phyloP scores from a whole-genome alignment of 2,888 invertebrate species.

The Scaeva pyrastri region DNA sequence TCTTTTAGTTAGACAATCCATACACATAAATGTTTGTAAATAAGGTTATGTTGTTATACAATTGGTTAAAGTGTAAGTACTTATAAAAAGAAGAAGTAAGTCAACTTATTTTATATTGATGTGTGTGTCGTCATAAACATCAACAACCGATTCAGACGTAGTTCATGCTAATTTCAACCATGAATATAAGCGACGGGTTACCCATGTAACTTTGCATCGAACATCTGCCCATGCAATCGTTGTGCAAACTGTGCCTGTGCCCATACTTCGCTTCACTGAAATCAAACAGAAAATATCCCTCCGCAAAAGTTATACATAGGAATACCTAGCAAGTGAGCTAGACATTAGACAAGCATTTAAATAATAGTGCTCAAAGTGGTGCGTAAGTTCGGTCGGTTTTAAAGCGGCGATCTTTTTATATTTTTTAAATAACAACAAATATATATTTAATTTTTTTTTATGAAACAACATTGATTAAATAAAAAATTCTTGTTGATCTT shows the following conservation, averaged over 20 bases:
- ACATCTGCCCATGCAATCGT: constrained; percentile 44
- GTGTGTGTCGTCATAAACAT: too few species aligned
- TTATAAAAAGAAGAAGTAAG: too few species aligned
- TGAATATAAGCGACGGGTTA: not conserved
- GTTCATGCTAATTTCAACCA: not conserved
- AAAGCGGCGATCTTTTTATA: constrained; percentile 60
- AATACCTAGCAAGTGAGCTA: constrained; percentile 12
- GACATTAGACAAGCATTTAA: constrained; percentile 67
- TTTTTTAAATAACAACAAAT: constrained; percentile 22
- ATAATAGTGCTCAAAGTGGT: constrained; percentile 72
- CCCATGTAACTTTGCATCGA: not conserved
- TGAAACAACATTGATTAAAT: not conserved
- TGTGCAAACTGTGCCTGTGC: constrained; percentile 41
- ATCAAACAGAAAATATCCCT: constrained; percentile 66
- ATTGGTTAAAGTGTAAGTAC: too few species aligned
- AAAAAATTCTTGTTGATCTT: constrained; percentile 32
- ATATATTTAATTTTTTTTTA: not conserved
- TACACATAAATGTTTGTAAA: too few species aligned
- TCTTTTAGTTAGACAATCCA: too few species aligned
- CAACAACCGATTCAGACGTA: not conserved
- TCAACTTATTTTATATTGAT: too few species aligned
- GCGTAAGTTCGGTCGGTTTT: constrained; percentile 63
- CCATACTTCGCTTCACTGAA: constrained; percentile 27
- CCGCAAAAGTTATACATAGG: constrained; percentile 40
- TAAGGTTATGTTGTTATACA: too few species aligned